Evolutionary conservation across 2,888 invertebrate species (phyloP), one percentile per base, ranked within the genome.

Genomic region (Sarcophaga subvicina): DNA sequence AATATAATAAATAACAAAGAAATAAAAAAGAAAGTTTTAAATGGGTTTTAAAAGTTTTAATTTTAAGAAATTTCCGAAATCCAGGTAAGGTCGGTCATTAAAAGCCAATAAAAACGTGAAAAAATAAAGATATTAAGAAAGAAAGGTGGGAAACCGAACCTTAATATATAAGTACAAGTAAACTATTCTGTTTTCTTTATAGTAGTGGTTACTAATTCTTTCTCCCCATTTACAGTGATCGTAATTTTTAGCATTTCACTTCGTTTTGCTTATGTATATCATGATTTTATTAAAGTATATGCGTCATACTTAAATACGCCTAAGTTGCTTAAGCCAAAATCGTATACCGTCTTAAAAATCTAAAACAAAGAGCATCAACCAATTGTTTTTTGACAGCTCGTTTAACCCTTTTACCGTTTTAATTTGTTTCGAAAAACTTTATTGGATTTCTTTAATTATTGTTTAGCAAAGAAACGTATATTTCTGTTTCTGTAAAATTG

Each of bases 1-100:
- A 54, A 54, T 14, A 54, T 14, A 54, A 54, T 14, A 54, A 17
- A 12, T 14, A 54, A 54, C 3, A 14, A 17, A 10, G 20, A 5
- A 12, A 70, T 22, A 70, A 70, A 37, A 70, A 70, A 54, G 70
- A 70, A 70, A 70, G 70, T 54, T 70, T 25, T 14, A 54, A 49
- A 54, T 70, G 17, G n/a, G n/a, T 20, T 62, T 62, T 62, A n/a
- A 62, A 62, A 62, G 12, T 59, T 59, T 20, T 3, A 17, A 49
- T 54, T 22, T 54, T 10, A 1, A 54, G 4, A 12, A 54, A 25
- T 70, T 54, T 0, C 49, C 54, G 17, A 54, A 54, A 25, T 49
- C 70, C 49, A 25, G 49, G 54, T 49, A 70, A 70, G 54, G 54
- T 54, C 49, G 54, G 54, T 54, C 49, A 70, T 70, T 70, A 70